These are phyloP conservation scores for Percopsis omiscomaycus DNA, from an alignment of 2,797 vertebrate species.

Conservation along the genomic window DNA sequence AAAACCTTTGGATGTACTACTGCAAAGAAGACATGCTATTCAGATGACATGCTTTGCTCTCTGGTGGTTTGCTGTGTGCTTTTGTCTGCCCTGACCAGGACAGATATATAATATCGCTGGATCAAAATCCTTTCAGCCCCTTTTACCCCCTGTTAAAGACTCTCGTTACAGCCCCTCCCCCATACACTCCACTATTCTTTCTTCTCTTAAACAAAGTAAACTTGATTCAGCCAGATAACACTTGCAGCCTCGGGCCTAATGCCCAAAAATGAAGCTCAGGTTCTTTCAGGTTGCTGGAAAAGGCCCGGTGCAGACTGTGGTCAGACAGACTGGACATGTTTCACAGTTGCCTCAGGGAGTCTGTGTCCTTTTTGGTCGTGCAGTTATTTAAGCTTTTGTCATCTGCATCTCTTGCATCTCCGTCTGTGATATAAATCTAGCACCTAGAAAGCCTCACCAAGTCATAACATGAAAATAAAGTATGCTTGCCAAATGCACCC, in stretches of 20 bases:
- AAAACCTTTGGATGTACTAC: conserved; percentile 84
- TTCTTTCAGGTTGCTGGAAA: conserved; percentile 54
- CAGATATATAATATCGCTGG: conserved; percentile 84
- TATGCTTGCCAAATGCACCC: conserved; percentile 20
- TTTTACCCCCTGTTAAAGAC: conserved; percentile 77
- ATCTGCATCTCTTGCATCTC: conserved; percentile 34
- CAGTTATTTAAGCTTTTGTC: conserved; percentile 49
- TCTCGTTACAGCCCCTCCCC: conserved; percentile 76
- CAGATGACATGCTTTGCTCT: conserved; percentile 83
- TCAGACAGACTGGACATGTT: conserved; percentile 60
- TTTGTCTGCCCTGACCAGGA: conserved; percentile 79
- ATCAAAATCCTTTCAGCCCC: conserved; percentile 80
- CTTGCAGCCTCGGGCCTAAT: conserved; percentile 72
- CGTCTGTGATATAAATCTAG: conserved; percentile 35
- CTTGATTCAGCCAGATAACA: conserved; percentile 80
- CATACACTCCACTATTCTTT: conserved; percentile 73
- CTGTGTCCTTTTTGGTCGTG: conserved; percentile 37
- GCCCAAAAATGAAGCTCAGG: conserved; percentile 74
- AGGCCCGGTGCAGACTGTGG: conserved; percentile 49
- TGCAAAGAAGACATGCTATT: conserved; percentile 82
- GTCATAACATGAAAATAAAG: conserved; percentile 11
- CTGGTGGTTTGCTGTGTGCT: conserved; percentile 77
- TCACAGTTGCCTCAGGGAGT: conserved; percentile 41
- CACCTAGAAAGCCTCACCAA: conserved; percentile 26
- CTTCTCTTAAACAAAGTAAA: conserved; percentile 81